phyloP scores from a whole-genome alignment of 2,797 vertebrate genomes.

The Hephaestus fuliginosus region DNA sequence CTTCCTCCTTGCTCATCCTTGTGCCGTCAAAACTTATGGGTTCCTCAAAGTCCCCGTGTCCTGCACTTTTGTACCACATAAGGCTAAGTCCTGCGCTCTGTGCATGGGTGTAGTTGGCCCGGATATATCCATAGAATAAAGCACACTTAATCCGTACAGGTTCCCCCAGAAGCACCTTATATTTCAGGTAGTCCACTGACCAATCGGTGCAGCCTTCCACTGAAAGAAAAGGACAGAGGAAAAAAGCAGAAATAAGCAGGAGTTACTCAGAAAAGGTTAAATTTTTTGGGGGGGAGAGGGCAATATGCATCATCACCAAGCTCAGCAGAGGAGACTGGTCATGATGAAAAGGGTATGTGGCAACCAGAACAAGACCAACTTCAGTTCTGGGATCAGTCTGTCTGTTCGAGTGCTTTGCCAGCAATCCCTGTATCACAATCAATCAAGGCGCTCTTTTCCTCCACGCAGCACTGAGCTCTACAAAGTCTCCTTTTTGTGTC shows the following conservation, averaged over 20 bases:
- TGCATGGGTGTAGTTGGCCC: slow-evolving; percentile 97
- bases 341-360: slow-evolving; percentile 24
- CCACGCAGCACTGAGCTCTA: slow-evolving; percentile 7
- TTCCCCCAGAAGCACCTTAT: slow-evolving; percentile 97
- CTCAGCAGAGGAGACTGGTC: slow-evolving; percentile 24
- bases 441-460: slow-evolving; percentile 46
- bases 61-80: slow-evolving; percentile 99
- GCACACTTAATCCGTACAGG: slow-evolving; percentile 99
- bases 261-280: not conserved
- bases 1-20: slow-evolving; percentile 98
- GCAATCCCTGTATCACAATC: slow-evolving; percentile 35
- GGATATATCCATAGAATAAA: slow-evolving; percentile 99
- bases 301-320: slow-evolving; percentile 31
- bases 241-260: slow-evolving; percentile 11
- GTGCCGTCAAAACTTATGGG: slow-evolving; percentile 97
- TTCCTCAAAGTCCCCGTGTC: slow-evolving; percentile 96
- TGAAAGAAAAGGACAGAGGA: slow-evolving; percentile 71
- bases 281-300: not conserved
- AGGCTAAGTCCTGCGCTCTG: slow-evolving; percentile 98
- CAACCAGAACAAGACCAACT: slow-evolving; percentile 31
- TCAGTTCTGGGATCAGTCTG: slow-evolving; percentile 19
- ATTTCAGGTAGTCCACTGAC: slow-evolving; percentile 99
- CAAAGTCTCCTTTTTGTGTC: slow-evolving; percentile 2
- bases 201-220: slow-evolving; percentile 99
- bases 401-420: slow-evolving; percentile 34